Conservation (phyloP, 2,113 vertebrate genomes). For the Eclectus roratus region DNA sequence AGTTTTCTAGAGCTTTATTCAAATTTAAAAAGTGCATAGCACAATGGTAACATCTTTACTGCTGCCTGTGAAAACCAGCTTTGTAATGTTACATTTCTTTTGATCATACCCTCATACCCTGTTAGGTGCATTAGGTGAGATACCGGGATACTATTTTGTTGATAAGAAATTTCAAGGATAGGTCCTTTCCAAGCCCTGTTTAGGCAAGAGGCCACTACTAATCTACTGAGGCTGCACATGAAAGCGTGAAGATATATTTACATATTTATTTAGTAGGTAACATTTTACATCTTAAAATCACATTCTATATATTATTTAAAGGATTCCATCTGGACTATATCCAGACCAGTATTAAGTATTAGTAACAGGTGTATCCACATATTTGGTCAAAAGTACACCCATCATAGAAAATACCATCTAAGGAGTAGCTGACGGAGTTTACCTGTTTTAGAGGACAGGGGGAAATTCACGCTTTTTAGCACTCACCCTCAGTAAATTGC, state of each 20-base stretch:
- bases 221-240: background rate
- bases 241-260: accelerated
- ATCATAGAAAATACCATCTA: background rate
- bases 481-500: background rate
- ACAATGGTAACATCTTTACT: background rate
- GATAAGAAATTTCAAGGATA: background rate
- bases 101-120: background rate
- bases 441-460: background rate
- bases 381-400: background rate
- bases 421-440: background rate
- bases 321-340: background rate
- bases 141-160: background rate
- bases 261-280: background rate
- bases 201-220: background rate
- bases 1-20: background rate
- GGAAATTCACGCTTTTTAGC: accelerated
- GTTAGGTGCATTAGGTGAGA: background rate
- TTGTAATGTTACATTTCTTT: background rate
- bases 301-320: background rate
- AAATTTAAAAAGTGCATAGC: background rate
- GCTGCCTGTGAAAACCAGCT: background rate
- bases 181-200: background rate
- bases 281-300: background rate
- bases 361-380: background rate
- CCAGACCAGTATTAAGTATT: background rate